Base-by-base conservation (phyloP, 2,113 vertebrate genomes). In the Smithornis capensis region DNA sequence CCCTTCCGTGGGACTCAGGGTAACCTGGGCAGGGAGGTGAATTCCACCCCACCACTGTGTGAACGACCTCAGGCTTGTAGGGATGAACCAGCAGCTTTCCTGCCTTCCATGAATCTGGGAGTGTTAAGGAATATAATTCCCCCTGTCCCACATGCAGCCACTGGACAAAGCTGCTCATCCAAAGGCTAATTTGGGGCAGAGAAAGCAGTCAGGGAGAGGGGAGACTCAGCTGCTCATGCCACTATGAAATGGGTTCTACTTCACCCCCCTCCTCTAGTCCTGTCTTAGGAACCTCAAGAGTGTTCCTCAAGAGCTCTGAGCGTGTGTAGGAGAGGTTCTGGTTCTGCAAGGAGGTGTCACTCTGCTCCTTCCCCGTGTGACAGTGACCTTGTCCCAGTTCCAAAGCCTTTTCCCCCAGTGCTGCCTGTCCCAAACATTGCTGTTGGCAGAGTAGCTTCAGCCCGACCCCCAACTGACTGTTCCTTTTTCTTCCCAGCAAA, bases 401-500 rank as follows among this genome's bases (percentile, higher is more conserved):
- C 6, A 4, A 55, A 87, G 40, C 33, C 35, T 53, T 68, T 68
- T 65, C 57, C 35, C 53, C 22, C 14, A 5, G 0, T 4, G 38
- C 57, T 89, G 38, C 57, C 50, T 9, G 25, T 60, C 31, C 24
- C 57, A 53, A 19, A 12, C 19, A 0, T 8, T n/a, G 71, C 56
- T 85, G 47, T 12, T 33, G 45, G 15, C 52, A 68, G 52, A 6
- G 4, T 0, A 6, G 29, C 49, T 40, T 9, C n/a, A 7, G 19
- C 47, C 70, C 22, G 33, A 83, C 40, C 65, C 74, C 44, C 31
- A 42, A 2, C 55, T 35, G 40, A 87, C 35, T 2, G 3, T 3
- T 87, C 14, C 24, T n/a, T 27, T 56, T 25, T 5, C 49, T 90
- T 96, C 95, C 6, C 97, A 99, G 99, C 99, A 88, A 99, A 99